These are phyloP conservation scores for Silvanus unidentatus DNA, from an alignment of 2,888 invertebrate species.

Conservation along the genomic window DNA sequence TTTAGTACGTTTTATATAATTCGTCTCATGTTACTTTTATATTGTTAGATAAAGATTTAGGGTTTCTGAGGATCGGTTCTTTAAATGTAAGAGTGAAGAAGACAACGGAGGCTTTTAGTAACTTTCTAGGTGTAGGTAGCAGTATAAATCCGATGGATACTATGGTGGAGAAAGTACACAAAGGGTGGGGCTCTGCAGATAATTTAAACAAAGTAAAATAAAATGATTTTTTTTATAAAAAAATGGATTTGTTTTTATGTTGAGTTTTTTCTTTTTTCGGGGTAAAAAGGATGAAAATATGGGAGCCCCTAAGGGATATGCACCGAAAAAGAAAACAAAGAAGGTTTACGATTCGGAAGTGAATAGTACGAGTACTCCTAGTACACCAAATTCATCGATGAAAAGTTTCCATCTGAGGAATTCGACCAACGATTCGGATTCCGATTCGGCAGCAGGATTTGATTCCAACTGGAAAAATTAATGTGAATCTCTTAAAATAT, in stretches of 20 bases:
- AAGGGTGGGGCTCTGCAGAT: slow-evolving; percentile 87
- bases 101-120: slow-evolving; percentile 87
- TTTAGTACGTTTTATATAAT: slow-evolving; percentile 5
- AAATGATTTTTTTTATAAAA: slow-evolving; percentile 1
- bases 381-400: slow-evolving; percentile 56
- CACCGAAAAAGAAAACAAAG: slow-evolving; percentile 60
- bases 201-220: slow-evolving; percentile 63
- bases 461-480: slow-evolving; percentile 63
- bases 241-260: background rate
- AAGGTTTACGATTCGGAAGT: slow-evolving; percentile 49
- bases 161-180: slow-evolving; percentile 65
- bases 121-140: slow-evolving; percentile 76
- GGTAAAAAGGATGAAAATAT: slow-evolving; percentile 42
- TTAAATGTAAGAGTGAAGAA: slow-evolving; percentile 88
- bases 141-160: slow-evolving; percentile 43
- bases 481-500: no score
- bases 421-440: slow-evolving; percentile 63
- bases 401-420: slow-evolving; percentile 19
- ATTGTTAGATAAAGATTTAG: slow-evolving; percentile 75
- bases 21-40: slow-evolving; percentile 8
- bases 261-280: background rate
- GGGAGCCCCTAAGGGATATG: slow-evolving; percentile 64
- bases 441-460: slow-evolving; percentile 83
- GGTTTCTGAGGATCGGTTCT: slow-evolving; percentile 87
- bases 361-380: slow-evolving; percentile 62